Conservation (phyloP, 2,113 vertebrate genomes). For the Arothron firmamentum region DNA sequence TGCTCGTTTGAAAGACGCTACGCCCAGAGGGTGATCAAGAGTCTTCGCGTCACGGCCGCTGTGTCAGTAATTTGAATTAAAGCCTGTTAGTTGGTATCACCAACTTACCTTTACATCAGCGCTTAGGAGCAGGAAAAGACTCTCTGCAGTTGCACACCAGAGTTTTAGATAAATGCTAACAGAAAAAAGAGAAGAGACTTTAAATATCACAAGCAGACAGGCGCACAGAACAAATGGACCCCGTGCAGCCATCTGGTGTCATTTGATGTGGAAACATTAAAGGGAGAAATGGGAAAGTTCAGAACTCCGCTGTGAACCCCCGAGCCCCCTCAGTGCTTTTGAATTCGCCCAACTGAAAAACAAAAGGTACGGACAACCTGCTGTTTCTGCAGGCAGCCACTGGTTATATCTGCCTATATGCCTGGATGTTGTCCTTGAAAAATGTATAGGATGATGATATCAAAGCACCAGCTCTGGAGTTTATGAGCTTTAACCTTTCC, state of each 20-base stretch:
- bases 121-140: background rate
- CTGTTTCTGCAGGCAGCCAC: slow-evolving; percentile 20
- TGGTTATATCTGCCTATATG: slow-evolving; percentile 26
- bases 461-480: background rate
- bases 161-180: background rate
- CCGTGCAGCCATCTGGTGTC: slow-evolving; percentile 29
- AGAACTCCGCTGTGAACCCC: slow-evolving; percentile 20
- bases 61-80: too few species aligned
- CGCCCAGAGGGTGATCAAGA: too few species aligned
- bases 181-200: background rate
- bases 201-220: slow-evolving; percentile 14
- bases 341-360: slow-evolving; percentile 30
- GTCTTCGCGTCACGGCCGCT: too few species aligned
- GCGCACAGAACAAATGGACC: slow-evolving; percentile 19
- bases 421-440: background rate
- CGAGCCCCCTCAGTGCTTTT: slow-evolving; percentile 19
- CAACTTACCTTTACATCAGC: too few species aligned
- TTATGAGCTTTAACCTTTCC: background rate
- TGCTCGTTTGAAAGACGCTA: too few species aligned
- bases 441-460: too few species aligned
- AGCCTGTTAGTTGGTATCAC: too few species aligned
- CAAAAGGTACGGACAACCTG: slow-evolving; percentile 36
- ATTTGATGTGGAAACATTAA: slow-evolving; percentile 44
- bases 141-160: too few species aligned
- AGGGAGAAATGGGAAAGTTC: slow-evolving; percentile 23